Evolutionary conservation across 2,888 invertebrate genomes (phyloP).

Genomic region (Leptinotarsa rubiginosa): DNA sequence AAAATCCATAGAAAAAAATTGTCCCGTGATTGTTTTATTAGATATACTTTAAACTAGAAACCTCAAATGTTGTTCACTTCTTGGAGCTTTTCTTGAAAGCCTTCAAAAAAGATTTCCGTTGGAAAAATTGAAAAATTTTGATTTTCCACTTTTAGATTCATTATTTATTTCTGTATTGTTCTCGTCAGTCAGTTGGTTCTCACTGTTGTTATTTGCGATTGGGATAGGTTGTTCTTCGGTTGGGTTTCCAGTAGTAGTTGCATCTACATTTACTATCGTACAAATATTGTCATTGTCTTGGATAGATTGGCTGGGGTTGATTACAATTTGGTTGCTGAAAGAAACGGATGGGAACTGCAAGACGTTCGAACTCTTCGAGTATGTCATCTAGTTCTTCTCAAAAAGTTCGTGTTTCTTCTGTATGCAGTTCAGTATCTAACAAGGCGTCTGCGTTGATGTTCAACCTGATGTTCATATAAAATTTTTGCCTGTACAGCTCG

Average conservation of each 20-base stretch:
- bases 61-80: no score
- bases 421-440: slow-evolving; percentile 12
- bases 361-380: no score
- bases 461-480: slow-evolving; percentile 2
- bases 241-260: not conserved
- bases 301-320: no score
- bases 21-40: no score
- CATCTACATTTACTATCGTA: not conserved
- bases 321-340: not conserved
- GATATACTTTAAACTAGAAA: no score
- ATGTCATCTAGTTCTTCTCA: not conserved
- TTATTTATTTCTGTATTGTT: not conserved
- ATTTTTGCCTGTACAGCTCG: no score
- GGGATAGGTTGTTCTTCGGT: not conserved
- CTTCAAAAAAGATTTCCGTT: no score
- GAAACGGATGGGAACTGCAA: not conserved
- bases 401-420: slow-evolving; percentile 10
- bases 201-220: not conserved
- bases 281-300: not conserved
- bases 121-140: no score
- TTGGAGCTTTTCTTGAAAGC: no score
- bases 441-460: slow-evolving; percentile 24
- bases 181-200: not conserved
- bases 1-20: no score
- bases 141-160: no score